These are phyloP conservation scores for Catharus fuscescens DNA, from an alignment of 2,113 vertebrate genomes.

Conservation along the genomic window DNA sequence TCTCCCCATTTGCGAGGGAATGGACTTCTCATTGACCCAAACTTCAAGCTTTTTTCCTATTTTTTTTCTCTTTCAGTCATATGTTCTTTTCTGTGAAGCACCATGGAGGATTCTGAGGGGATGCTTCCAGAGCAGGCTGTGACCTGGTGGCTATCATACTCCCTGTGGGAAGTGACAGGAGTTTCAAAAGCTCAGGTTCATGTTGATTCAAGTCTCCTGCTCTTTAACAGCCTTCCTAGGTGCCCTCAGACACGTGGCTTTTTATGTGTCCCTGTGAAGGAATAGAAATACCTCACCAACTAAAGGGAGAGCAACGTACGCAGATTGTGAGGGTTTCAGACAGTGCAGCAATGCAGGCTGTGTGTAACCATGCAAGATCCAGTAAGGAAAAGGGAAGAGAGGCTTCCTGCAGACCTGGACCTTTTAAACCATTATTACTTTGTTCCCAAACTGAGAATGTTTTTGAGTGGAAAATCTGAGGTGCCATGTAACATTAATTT, in stretches of 20 bases:
- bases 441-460: background rate
- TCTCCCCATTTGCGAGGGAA: background rate
- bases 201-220: background rate
- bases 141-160: background rate
- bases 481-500: fast-evolving
- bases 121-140: background rate
- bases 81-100: background rate
- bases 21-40: background rate
- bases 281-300: background rate
- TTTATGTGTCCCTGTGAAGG: background rate
- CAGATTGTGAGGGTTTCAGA: fast-evolving
- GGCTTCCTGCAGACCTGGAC: background rate
- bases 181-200: background rate
- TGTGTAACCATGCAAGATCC: background rate
- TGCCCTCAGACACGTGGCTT: background rate
- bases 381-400: background rate
- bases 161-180: background rate
- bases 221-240: background rate
- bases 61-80: background rate
- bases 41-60: background rate
- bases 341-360: background rate
- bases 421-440: background rate
- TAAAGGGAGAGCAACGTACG: background rate
- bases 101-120: background rate
- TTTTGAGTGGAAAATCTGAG: background rate